A percentile compares a stretch with the other conserved stretches of the same genome.
Conservation (phyloP, 2,113 vertebrate species). For the Xenus cinereus region DNA sequence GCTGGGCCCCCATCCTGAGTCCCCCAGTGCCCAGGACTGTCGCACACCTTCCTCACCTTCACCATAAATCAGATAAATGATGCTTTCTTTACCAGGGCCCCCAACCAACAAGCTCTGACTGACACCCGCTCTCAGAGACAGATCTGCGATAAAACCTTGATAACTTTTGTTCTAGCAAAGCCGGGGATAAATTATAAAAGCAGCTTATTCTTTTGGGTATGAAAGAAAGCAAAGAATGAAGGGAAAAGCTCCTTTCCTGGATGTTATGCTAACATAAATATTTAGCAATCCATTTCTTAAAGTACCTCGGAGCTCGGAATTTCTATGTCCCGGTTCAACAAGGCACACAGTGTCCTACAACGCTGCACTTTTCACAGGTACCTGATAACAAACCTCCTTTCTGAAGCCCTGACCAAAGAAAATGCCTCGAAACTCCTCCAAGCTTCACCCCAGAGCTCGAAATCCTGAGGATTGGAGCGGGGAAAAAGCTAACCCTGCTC, state of each 20-base stretch:
- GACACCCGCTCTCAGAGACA: constrained; percentile 2
- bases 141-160: background rate
- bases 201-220: background rate
- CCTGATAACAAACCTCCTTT: accelerated
- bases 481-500: background rate
- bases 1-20: background rate
- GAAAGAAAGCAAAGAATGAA: background rate
- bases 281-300: background rate
- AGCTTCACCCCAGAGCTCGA: background rate
- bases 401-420: background rate
- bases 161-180: background rate
- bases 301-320: background rate
- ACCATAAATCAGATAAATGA: background rate
- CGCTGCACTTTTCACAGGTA: background rate
- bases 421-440: background rate
- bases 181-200: background rate
- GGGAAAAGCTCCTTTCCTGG: background rate
- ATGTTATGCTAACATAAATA: background rate
- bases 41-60: background rate
- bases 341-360: background rate
- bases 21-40: background rate
- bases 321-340: background rate
- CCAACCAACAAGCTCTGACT: background rate
- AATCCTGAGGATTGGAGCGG: accelerated
- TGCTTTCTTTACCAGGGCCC: background rate